Conservation (phyloP, 2,113 vertebrate species). For the Okapia johnstoni region DNA sequence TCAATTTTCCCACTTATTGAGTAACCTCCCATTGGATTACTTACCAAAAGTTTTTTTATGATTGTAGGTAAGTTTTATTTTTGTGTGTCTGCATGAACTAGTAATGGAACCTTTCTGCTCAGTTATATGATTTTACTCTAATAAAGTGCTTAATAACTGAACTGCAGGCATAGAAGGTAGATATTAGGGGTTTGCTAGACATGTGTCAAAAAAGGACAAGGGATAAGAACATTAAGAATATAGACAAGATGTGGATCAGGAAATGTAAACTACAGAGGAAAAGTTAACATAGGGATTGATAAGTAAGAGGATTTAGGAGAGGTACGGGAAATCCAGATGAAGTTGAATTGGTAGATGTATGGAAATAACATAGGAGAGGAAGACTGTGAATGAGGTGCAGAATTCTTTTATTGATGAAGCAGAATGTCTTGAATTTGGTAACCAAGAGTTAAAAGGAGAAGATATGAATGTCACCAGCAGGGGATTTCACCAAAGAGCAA, state of each 20-base stretch:
- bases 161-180: neutral
- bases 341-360: neutral
- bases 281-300: neutral
- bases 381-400: neutral
- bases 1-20: neutral
- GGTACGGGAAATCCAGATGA: neutral
- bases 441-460: neutral
- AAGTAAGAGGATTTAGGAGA: neutral
- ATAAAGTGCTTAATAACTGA: neutral
- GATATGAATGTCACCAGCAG: neutral
- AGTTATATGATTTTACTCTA: neutral
- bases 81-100: neutral
- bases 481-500: neutral
- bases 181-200: neutral
- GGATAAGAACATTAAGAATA: neutral
- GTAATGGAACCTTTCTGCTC: neutral
- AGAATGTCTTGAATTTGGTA: neutral
- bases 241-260: neutral
- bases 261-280: neutral
- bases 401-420: neutral
- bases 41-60: neutral
- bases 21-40: neutral
- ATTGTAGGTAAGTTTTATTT: neutral
- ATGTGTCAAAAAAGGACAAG: neutral
- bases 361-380: neutral